A percentile compares a stretch with the other conserved stretches of the same genome.
phyloP scores from a whole-genome alignment of 2,113 vertebrate genomes.

The Lampris megalopsis region DNA sequence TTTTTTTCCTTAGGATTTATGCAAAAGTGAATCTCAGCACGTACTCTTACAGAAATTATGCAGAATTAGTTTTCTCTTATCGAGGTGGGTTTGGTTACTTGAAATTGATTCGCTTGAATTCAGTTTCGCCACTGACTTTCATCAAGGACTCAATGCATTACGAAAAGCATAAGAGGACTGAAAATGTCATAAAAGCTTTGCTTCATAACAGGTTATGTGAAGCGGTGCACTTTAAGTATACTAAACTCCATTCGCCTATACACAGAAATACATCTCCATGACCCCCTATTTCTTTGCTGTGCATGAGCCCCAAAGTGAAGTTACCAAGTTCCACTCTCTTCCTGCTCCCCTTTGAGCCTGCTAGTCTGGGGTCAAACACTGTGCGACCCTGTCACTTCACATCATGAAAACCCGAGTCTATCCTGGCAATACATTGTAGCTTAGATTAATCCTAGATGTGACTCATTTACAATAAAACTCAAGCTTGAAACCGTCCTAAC shows the following conservation, averaged over 20 bases:
- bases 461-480: neutral
- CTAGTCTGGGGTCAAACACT: conserved; percentile 62
- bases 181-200: neutral
- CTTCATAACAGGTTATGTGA: neutral
- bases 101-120: neutral
- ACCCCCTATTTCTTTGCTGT: conserved; percentile 48
- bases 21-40: conserved; percentile 46
- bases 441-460: conserved; percentile 12
- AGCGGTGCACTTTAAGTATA: neutral
- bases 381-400: conserved; percentile 57
- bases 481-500: conserved; percentile 1
- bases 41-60: conserved; percentile 2
- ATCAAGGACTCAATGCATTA: neutral
- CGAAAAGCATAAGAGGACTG: conserved; percentile 1
- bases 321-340: conserved; percentile 28
- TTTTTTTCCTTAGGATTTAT: conserved; percentile 44
- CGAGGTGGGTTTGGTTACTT: neutral
- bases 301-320: conserved; percentile 13
- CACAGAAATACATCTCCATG: conserved; percentile 37
- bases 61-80: conserved; percentile 1
- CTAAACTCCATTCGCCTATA: conserved; percentile 13
- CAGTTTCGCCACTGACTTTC: neutral
- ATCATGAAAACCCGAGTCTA: conserved; percentile 27
- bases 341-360: conserved; percentile 77
- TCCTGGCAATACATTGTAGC: conserved; percentile 16